A percentile compares a stretch with the other conserved stretches of the same genome.
These are phyloP conservation scores for Siderastrea radians DNA, from an alignment of 92 coral and sea anemone genomes.

Conservation along the genomic window DNA sequence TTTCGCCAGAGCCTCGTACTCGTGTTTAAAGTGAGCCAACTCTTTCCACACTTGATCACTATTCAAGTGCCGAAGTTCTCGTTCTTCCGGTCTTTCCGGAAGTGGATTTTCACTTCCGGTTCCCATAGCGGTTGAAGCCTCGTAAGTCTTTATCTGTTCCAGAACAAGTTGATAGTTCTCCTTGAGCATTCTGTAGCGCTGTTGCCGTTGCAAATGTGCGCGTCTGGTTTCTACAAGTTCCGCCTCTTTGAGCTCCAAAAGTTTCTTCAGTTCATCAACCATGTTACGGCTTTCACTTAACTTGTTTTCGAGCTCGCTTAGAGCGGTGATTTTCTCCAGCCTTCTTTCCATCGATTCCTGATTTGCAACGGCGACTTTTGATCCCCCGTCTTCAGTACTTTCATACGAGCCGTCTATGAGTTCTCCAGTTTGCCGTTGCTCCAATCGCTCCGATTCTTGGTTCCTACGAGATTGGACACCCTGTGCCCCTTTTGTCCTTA, in stretches of 20 bases:
- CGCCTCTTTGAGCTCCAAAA: constrained; percentile 90
- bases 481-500: neutral
- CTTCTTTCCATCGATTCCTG: constrained; percentile 5
- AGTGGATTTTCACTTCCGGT: constrained; percentile 58
- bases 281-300: constrained; percentile 53
- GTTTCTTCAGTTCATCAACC: constrained; percentile 78
- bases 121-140: constrained; percentile 26
- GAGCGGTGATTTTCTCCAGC: constrained; percentile 23
- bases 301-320: constrained; percentile 35
- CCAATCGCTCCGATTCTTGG: neutral
- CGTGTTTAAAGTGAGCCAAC: constrained; percentile 88
- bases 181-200: constrained; percentile 87
- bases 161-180: constrained; percentile 87
- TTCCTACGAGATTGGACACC: neutral
- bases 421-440: neutral
- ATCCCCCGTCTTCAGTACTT: neutral
- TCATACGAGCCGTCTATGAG: neutral
- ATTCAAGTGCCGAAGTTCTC: constrained; percentile 87
- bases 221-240: constrained; percentile 86
- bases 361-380: neutral
- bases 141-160: constrained; percentile 92
- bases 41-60: constrained; percentile 99
- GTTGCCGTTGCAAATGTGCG: constrained; percentile 92
- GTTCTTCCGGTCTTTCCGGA: constrained; percentile 76
- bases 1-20: constrained; percentile 86